These are phyloP conservation scores for Clinocottus analis DNA, from an alignment of 2,113 vertebrate genomes.

Conservation along the genomic window DNA sequence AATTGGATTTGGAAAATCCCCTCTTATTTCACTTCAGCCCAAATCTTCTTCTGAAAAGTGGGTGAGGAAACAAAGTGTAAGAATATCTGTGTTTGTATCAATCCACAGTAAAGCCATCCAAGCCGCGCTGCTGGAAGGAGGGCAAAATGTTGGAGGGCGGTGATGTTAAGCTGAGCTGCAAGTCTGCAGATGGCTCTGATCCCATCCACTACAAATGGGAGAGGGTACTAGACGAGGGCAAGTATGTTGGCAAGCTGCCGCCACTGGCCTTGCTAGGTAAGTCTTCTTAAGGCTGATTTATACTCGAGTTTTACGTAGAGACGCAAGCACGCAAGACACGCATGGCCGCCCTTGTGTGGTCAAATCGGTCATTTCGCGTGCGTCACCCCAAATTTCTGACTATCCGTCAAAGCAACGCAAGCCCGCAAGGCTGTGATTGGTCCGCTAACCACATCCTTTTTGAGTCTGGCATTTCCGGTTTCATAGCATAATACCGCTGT, in stretches of 20 bases:
- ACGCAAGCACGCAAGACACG: too few relatives aligned
- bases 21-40: not conserved
- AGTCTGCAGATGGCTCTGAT: constrained; percentile 87
- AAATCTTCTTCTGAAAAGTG: not conserved
- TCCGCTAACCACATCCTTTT: too few relatives aligned
- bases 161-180: constrained; percentile 90
- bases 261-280: constrained; percentile 87
- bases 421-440: too few relatives aligned
- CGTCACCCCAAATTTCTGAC: too few relatives aligned
- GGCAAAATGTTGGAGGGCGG: constrained; percentile 88
- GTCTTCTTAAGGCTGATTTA: too few relatives aligned
- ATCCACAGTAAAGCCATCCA: constrained; percentile 89
- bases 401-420: too few relatives aligned
- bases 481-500: too few relatives aligned
- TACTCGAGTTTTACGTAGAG: too few relatives aligned
- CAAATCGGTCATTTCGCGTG: too few relatives aligned
- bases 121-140: constrained; percentile 92
- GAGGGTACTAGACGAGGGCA: constrained; percentile 84
- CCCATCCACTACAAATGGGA: constrained; percentile 92
- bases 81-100: constrained; percentile 9
- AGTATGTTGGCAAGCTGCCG: constrained; percentile 82
- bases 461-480: too few relatives aligned
- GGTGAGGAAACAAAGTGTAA: not conserved
- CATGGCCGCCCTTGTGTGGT: too few relatives aligned
- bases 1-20: not conserved